phyloP scores from a whole-genome alignment of 2,888 invertebrate species.

The Aplocera efformata region DNA sequence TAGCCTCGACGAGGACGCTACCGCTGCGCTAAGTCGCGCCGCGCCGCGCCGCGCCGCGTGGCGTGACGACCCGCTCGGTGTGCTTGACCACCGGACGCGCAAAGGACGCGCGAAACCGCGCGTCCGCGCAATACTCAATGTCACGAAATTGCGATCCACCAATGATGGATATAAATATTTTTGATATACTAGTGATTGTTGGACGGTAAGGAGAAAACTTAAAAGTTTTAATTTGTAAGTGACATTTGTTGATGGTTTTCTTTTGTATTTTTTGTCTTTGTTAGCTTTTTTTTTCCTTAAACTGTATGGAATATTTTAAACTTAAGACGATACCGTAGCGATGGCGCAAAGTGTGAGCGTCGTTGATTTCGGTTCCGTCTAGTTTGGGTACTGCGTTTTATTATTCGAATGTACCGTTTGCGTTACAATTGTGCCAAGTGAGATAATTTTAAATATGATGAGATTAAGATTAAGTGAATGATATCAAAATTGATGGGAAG shows the following conservation, averaged over 20 bases:
- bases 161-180: constrained; percentile 52
- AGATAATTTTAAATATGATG: constrained; percentile 71
- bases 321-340: constrained; percentile 58
- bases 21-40: constrained; percentile 13
- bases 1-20: constrained; percentile 16
- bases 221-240: constrained; percentile 77
- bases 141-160: constrained; percentile 21
- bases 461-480: constrained; percentile 77
- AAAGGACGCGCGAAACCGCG: constrained; percentile 14
- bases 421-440: constrained; percentile 78
- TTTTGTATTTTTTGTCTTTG: constrained; percentile 75
- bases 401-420: constrained; percentile 69
- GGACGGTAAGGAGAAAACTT: constrained; percentile 66
- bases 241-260: constrained; percentile 78
- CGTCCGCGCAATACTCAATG: constrained; percentile 11
- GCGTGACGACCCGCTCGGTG: not conserved
- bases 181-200: constrained; percentile 74
- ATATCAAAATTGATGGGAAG: constrained; percentile 76
- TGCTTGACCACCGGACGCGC: constrained; percentile 1
- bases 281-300: constrained; percentile 74
- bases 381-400: constrained; percentile 49
- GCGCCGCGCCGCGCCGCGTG: constrained; percentile 8
- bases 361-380: constrained; percentile 54
- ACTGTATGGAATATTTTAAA: constrained; percentile 50
- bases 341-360: constrained; percentile 51